Conservation (phyloP, 2,888 invertebrate genomes). For the Aphodius sticticus region DNA sequence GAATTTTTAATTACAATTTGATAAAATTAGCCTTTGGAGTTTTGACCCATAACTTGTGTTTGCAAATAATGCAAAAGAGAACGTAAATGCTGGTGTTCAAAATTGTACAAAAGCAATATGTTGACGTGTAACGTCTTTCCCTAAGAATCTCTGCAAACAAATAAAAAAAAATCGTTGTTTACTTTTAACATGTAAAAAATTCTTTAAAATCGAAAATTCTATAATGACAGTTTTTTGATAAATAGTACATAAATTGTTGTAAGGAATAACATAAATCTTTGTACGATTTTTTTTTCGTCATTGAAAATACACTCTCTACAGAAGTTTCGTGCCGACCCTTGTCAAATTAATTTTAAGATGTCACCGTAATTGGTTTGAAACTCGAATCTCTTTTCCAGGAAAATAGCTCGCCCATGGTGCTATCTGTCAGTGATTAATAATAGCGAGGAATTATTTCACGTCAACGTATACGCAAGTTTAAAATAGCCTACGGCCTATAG, state of each 20-base stretch:
- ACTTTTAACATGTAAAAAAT: too few relatives aligned
- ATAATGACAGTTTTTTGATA: too few relatives aligned
- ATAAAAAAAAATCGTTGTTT: too few relatives aligned
- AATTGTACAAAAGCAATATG: too few relatives aligned
- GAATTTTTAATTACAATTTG: background rate
- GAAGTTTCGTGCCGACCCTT: background rate
- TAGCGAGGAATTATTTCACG: background rate
- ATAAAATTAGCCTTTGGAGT: background rate
- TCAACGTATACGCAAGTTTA: background rate
- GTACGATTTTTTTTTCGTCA: background rate
- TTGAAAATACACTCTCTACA: background rate
- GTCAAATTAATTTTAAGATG: background rate
- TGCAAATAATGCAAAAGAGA: background rate
- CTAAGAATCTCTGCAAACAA: too few relatives aligned
- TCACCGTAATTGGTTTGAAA: constrained; percentile 4
- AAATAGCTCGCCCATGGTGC: background rate
- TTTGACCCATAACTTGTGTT: background rate
- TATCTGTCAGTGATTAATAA: constrained; percentile 4
- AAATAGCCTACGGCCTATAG: background rate
- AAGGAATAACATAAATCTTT: background rate
- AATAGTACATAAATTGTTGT: too few relatives aligned
- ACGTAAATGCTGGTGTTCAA: background rate
- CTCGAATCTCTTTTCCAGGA: constrained; percentile 4
- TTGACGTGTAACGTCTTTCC: too few relatives aligned
- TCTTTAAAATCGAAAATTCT: too few relatives aligned